Percentiles rank a stretch among this genome's conserved stretches.
Conservation (phyloP, 1,140 invertebrate species). For the Sinella curviseta region DNA sequence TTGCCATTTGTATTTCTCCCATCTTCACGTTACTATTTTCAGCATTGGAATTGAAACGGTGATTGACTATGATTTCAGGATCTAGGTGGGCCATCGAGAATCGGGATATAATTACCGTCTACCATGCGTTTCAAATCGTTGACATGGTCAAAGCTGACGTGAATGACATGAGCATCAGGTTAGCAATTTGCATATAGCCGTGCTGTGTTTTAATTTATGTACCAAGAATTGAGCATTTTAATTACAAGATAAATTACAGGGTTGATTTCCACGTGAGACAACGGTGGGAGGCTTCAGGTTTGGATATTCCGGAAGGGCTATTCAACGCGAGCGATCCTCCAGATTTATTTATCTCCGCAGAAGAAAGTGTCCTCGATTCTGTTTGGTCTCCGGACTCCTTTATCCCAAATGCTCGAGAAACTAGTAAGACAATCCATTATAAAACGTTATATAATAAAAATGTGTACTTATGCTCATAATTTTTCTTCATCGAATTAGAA, state of each 20-base stretch:
- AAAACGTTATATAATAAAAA: background rate
- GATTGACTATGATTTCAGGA: background rate
- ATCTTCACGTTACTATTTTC: no score
- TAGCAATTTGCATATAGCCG: no score
- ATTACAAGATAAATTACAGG: no score
- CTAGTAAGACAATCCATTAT: slow-evolving; percentile 3
- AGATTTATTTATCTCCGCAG: background rate
- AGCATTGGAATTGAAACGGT: no score
- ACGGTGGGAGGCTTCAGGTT: background rate
- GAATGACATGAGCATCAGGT: slow-evolving; percentile 13
- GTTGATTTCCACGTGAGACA: slow-evolving; percentile 2
- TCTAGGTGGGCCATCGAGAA: slow-evolving; percentile 16
- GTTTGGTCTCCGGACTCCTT: slow-evolving; percentile 9
- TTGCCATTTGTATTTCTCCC: no score
- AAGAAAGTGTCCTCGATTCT: background rate
- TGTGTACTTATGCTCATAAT: no score
- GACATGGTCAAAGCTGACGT: slow-evolving; percentile 7
- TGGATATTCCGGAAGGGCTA: slow-evolving; percentile 6
- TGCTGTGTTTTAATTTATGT: no score
- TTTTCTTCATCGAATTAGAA: background rate
- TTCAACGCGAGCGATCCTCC: background rate
- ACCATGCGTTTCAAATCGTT: background rate
- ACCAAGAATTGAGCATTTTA: background rate
- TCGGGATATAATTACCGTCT: background rate
- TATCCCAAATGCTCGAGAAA: slow-evolving; percentile 9